phyloP scores from a whole-genome alignment of 1,140 invertebrate species.

The Neomicropteryx cornuta region DNA sequence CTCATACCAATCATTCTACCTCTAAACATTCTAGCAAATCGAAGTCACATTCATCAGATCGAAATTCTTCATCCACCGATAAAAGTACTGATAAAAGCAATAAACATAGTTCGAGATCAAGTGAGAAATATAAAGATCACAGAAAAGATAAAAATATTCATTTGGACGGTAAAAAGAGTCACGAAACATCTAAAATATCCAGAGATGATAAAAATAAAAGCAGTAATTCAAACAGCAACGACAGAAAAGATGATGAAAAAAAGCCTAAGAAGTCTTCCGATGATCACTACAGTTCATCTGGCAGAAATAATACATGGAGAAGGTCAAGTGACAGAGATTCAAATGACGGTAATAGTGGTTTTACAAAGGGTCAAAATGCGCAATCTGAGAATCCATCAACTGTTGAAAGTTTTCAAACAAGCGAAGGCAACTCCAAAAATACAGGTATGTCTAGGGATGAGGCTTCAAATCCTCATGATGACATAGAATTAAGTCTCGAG shows the following conservation, averaged over 20 bases:
- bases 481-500: slow-evolving; percentile 17
- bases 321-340: slow-evolving; percentile 46
- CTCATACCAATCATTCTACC: no score
- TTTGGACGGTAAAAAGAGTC: slow-evolving; percentile 22
- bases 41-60: slow-evolving; percentile 30
- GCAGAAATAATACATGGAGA: slow-evolving; percentile 32
- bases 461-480: slow-evolving; percentile 31
- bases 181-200: slow-evolving; percentile 28
- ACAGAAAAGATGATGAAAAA: slow-evolving; percentile 31
- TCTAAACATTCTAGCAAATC: slow-evolving; percentile 24
- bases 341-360: slow-evolving; percentile 39
- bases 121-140: slow-evolving; percentile 23
- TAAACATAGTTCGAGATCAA: slow-evolving; percentile 18
- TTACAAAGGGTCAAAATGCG: slow-evolving; percentile 28
- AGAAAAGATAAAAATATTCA: slow-evolving; percentile 22
- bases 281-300: slow-evolving; percentile 43
- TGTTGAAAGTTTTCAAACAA: no score
- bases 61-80: slow-evolving; percentile 21
- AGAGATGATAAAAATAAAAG: slow-evolving; percentile 36
- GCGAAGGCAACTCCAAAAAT: no score
- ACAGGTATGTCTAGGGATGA: no score
- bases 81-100: slow-evolving; percentile 28
- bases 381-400: slow-evolving; percentile 32
- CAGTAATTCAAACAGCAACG: slow-evolving; percentile 24
- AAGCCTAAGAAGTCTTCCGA: slow-evolving; percentile 38